Base-by-base conservation (phyloP, 1,140 invertebrate species). In the Lamellibrachia luymesi region DNA sequence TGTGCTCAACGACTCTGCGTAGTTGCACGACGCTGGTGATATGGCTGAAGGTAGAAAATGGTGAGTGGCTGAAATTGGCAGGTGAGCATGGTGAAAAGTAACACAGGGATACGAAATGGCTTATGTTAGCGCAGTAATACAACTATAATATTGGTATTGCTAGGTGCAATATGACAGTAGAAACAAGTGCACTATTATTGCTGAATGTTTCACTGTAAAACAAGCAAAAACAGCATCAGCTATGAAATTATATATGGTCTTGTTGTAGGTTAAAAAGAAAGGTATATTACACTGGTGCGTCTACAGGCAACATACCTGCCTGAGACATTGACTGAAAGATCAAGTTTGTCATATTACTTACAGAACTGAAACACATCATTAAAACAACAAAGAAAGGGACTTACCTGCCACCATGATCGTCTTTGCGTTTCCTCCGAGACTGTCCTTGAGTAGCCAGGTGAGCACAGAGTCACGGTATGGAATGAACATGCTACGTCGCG, bases 371-470 rank as follows among this genome's bases (percentile, higher is more conserved):
- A 90, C n/a, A 90, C n/a, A 1, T 22, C 80, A 90, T 22, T n/a
- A 90, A 90, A 90, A 22, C 38, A 38, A 0, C 38, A 91, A 17
- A 49, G 17, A 92, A 38, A 22, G 51, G 13, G 8, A 96, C 97
- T 96, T 96, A 97, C 97, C 97, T 93, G 98, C 98, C 91, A 98
- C 97, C 98, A 99, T 98, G 91, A 99, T 98, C 6, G 98, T 99
- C 95, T 98, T 98, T 1, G 98, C 98, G 96, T 99, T 99, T 1
- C 98, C 98, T n/a, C 98, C 98, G 7, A 99, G 96, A 91, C 98
- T 98, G 95, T 99, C 98, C 96, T 98, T 98, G 50, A 99, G 96
- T 49, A 99, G 96, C 98, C 98, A 99, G 0, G 98, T 99, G 1
- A 99, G 97, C 13, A 98, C 98, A 8, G 98, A 98, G 96, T 99